Conservation (phyloP, 2,888 invertebrate genomes). For the Cryptocheilus praepositus region DNA sequence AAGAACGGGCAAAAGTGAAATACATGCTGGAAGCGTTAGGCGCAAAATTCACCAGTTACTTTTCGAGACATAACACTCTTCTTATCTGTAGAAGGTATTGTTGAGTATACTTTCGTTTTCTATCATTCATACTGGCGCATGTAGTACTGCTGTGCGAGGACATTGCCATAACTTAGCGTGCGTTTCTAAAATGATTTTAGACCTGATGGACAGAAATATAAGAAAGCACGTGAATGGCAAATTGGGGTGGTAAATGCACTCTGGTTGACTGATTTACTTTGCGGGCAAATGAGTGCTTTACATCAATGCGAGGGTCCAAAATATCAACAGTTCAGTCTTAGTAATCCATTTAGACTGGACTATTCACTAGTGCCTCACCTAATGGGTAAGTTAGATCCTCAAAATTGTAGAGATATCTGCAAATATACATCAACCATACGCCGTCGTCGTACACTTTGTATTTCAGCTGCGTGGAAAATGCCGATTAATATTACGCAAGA, state of each 20-base stretch:
- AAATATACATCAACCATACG: no score
- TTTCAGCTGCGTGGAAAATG: conserved; percentile 92
- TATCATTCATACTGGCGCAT: not conserved
- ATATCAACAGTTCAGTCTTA: conserved; percentile 90
- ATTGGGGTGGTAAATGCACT: conserved; percentile 93
- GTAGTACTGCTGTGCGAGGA: not conserved
- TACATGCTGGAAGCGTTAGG: conserved; percentile 91
- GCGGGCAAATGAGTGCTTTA: conserved; percentile 90
- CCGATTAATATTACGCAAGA: conserved; percentile 93
- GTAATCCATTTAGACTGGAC: conserved; percentile 90
- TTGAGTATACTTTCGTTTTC: not conserved
- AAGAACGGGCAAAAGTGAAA: conserved; percentile 87
- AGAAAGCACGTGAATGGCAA: conserved; percentile 93
- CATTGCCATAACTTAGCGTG: not conserved
- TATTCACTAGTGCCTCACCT: conserved; percentile 90
- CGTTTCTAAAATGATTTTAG: conserved; percentile 73
- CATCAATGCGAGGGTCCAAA: conserved; percentile 88
- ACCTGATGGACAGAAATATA: conserved; percentile 90
- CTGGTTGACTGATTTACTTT: conserved; percentile 94
- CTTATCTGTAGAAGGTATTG: conserved; percentile 80
- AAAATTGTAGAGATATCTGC: no score
- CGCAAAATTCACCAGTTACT: conserved; percentile 87
- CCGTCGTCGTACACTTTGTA: no score
- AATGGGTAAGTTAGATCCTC: conserved; percentile 83
- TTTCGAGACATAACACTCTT: conserved; percentile 87